These are phyloP conservation scores for Brachyopa scutellaris DNA, from an alignment of 2,888 invertebrate genomes.

Conservation along the genomic window DNA sequence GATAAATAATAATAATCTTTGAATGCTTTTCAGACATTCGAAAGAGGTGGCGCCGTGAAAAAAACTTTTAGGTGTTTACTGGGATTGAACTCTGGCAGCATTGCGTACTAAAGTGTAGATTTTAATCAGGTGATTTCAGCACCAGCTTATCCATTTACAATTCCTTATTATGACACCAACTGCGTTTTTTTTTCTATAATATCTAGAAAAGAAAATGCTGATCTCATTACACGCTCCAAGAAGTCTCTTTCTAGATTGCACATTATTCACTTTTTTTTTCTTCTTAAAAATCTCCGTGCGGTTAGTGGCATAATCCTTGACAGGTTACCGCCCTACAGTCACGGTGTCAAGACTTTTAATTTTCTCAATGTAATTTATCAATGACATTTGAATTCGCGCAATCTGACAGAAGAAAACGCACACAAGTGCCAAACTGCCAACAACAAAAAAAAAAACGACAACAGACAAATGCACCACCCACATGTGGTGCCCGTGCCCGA, in stretches of 20 bases:
- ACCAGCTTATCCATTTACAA: conserved; percentile 15
- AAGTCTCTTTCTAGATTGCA: background rate
- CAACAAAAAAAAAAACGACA: conserved; percentile 1
- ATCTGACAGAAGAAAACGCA: conserved; percentile 29
- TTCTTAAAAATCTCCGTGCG: background rate
- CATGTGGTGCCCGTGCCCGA: conserved; percentile 22
- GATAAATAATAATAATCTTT: no score
- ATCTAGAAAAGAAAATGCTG: conserved; percentile 15
- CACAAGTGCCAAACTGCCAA: conserved; percentile 28
- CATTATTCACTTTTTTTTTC: conserved; percentile 25
- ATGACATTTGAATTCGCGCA: conserved; percentile 54
- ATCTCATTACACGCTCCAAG: conserved; percentile 54
- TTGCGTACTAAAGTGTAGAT: no score
- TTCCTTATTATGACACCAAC: conserved; percentile 10
- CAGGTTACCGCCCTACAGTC: conserved; percentile 46
- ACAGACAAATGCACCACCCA: conserved; percentile 58
- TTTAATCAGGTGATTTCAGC: no score
- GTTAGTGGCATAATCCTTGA: conserved; percentile 40
- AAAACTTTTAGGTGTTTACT: no score
- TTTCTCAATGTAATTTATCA: conserved; percentile 67
- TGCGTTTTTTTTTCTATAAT: no score
- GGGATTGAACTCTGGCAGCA: no score
- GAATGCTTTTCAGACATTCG: no score
- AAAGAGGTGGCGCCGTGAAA: no score
- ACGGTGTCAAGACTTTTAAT: conserved; percentile 56